phyloP scores from a whole-genome alignment of 2,888 invertebrate genomes.

The Apamea sordens region DNA sequence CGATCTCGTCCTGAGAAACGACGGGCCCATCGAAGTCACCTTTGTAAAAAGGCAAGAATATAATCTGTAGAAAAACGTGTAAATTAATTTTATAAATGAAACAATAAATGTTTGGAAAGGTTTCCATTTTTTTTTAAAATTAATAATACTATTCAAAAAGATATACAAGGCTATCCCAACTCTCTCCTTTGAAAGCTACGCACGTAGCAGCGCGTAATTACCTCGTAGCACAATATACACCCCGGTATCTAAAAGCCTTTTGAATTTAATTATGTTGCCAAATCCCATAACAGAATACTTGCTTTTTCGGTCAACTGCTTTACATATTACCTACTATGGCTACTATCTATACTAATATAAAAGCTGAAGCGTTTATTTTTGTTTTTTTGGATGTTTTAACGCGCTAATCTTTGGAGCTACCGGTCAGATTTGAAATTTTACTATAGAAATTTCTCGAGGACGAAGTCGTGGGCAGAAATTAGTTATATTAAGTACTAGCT shows the following conservation, averaged over 20 bases:
- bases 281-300: background rate
- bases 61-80: background rate
- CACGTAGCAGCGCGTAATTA: conserved; percentile 5
- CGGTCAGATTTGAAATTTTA: too few species aligned
- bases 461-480: too few species aligned
- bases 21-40: conserved; percentile 80
- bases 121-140: background rate
- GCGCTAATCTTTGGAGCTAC: too few species aligned
- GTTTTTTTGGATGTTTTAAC: too few species aligned
- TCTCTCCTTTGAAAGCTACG: conserved; percentile 6
- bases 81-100: background rate
- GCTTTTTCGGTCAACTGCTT: background rate
- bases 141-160: too few species aligned
- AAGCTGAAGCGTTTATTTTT: too few species aligned
- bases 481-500: too few species aligned
- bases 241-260: background rate
- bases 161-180: background rate
- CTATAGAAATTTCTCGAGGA: too few species aligned
- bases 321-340: background rate
- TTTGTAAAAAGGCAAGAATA: conserved; percentile 71
- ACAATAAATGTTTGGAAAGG: background rate
- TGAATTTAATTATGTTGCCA: background rate
- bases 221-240: conserved; percentile 23
- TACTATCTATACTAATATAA: too few species aligned
- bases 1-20: conserved; percentile 83